Evolutionary conservation across 2,888 invertebrate genomes (phyloP), one percentile per base, ranked within the genome.

Genomic region (Oasisia sp.): DNA sequence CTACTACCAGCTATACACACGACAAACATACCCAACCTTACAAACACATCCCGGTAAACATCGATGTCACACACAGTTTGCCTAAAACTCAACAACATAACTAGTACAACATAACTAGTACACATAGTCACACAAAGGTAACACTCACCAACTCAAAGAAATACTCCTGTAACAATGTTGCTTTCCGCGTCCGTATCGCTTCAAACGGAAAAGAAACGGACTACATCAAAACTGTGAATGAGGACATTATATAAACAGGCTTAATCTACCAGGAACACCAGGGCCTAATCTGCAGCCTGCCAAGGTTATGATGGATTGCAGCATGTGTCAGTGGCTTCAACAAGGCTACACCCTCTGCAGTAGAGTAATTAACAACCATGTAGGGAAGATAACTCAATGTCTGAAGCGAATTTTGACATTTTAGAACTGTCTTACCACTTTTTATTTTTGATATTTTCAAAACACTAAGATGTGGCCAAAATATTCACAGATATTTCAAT

Each of bases 291-390:
- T 74, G 74, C 74, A 74, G 74, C 19, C 27, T 74, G 74, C 74
- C 74, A 74, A 74, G 74, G 74, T 74, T 74, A 74, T 74, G 74
- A 74, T 74, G 74, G 74, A 74, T 74, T 27, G 74, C 74, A 74
- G 74, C 74, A 74, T 7, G 4, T 74, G 74, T 19, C 74, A 74
- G 74, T 74, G 19, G 2, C n/a, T n/a, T 74, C 74, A 74, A 19
- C 19, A 74, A 74, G 74, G 74, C 7, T 74, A n/a, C 74, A 74
- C 74, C 74, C 74, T 74, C 74, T 4, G 27, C 74, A 27, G 74
- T 74, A 74, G 14, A 74, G 7, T 74, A 74, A 74, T 74, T 74
- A 74, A 74, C 74, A 14, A 74, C 19, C 74, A 74, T 7, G 74
- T 27, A 7, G 74, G 74, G 27, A 27, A 74, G 74, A 74, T 74